A percentile compares a stretch with the other conserved stretches of the same genome.
These are phyloP conservation scores for Vannuccia rotundouncinata DNA, from an alignment of 2,888 invertebrate genomes.

Conservation along the genomic window DNA sequence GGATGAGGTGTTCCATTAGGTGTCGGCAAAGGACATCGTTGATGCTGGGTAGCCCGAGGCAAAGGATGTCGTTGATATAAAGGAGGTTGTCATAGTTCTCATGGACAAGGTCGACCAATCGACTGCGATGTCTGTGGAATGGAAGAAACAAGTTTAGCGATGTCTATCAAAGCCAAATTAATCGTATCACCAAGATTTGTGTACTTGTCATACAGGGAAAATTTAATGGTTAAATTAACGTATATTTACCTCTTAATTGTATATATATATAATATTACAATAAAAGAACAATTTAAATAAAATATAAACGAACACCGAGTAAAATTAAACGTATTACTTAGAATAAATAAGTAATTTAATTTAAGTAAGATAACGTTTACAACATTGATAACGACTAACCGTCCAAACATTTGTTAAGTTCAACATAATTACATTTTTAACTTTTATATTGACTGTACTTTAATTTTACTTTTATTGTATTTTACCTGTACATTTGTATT, in stretches of 20 bases:
- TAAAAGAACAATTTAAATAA: too few relatives aligned
- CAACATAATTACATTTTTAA: too few relatives aligned
- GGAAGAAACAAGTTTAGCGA: neutral
- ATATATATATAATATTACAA: neutral
- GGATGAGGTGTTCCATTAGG: constrained; percentile 78
- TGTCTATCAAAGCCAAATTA: neutral
- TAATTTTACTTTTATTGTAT: too few relatives aligned
- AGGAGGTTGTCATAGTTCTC: constrained; percentile 94
- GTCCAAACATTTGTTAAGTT: too few relatives aligned
- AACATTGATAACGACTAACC: too few relatives aligned
- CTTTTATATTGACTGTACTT: too few relatives aligned
- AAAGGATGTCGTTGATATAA: constrained; percentile 89
- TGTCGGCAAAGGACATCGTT: constrained; percentile 90
- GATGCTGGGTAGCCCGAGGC: constrained; percentile 79
- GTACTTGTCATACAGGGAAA: neutral
- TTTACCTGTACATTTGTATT: too few relatives aligned
- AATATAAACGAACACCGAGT: too few relatives aligned
- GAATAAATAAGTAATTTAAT: too few relatives aligned
- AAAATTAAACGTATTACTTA: too few relatives aligned
- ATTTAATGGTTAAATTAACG: constrained; percentile 40
- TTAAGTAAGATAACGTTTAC: too few relatives aligned
- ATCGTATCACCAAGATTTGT: neutral
- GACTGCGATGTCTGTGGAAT: constrained; percentile 72
- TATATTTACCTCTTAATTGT: neutral
- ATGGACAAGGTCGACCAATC: constrained; percentile 84